Evolutionary conservation across 2,113 vertebrate species (phyloP), one percentile per base, ranked within the genome.

Genomic region (Cichladusa arquata): DNA sequence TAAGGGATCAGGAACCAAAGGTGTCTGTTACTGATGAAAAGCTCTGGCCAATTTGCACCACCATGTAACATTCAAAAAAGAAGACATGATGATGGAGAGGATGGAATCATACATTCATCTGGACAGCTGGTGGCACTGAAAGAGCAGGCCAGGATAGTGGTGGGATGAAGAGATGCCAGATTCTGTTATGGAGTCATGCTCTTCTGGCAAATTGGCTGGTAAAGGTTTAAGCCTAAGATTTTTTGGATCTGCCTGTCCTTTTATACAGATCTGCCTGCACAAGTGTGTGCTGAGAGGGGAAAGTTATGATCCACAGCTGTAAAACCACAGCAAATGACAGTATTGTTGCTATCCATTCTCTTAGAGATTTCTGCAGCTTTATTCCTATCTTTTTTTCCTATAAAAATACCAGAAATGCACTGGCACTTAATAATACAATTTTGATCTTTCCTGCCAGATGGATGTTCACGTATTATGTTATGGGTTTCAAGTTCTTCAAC

Each of bases 101-200:
- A 94, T 10, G 25, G 51, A 66, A 80, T 88, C 36, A 66, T 90
- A 62, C 58, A 42, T 86, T 66, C 5, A 2, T 95, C 78, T 90
- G 88, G 93, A 96, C 92, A 93, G 93, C 85, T 96, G 94, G 93
- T 96, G 90, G 96, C 94, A 96, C 93, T 97, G 95, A 78, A 92
- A 83, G 92, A 93, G 82, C 90, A 97, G 71, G 48, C 85, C 90
- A 86, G 28, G 54, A 90, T 31, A 85, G 66, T 19, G 42, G 36
- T 76, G 70, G 66, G n/a, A 85, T 57, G 66, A 85, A 91, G 14
- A 85, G 58, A 69, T 44, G 50, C 42, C 81, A 85, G 71, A 73
- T 77, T 72, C 85, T 74, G 24, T 62, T 83, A 44, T 86, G 64
- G 56, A 92, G 84, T 66, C 64, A 13, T 4, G 7, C 38, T 93